phyloP scores from a whole-genome alignment of 1,140 invertebrate genomes.

The Diuraphis noxia region DNA sequence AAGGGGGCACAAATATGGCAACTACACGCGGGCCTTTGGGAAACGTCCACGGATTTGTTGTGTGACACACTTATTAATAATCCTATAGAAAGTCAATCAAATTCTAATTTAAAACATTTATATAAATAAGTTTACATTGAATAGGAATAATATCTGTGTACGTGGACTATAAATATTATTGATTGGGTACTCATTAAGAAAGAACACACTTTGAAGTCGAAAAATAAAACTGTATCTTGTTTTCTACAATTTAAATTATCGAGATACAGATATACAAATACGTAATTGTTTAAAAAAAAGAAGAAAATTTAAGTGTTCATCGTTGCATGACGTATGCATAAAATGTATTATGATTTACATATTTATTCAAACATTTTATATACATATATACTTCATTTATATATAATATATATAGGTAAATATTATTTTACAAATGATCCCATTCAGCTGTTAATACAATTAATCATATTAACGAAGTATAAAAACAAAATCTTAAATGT shows the following conservation, averaged over 20 bases:
- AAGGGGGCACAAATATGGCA: not conserved
- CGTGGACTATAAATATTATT: not conserved
- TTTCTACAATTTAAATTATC: not conserved
- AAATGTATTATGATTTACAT: not conserved
- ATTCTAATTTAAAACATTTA: not conserved
- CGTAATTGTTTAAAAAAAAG: not conserved
- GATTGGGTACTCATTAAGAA: not conserved
- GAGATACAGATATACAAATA: not conserved
- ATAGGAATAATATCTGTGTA: not conserved
- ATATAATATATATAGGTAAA: too few species aligned
- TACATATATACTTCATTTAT: not conserved
- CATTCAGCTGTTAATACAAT: not conserved
- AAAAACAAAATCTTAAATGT: not conserved
- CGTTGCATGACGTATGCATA: not conserved
- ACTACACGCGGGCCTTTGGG: not conserved
- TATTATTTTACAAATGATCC: not conserved
- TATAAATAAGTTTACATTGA: not conserved
- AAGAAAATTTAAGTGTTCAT: not conserved
- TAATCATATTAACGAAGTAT: not conserved
- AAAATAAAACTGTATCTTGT: not conserved
- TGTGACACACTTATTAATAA: constrained; percentile 9
- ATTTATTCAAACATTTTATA: not conserved
- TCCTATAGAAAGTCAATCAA: constrained; percentile 13
- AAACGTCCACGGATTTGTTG: not conserved
- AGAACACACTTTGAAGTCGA: not conserved